Evolutionary conservation across 2,113 vertebrate genomes (phyloP), one percentile per base, ranked within the genome.

Genomic region (Rhinoptilus africanus): DNA sequence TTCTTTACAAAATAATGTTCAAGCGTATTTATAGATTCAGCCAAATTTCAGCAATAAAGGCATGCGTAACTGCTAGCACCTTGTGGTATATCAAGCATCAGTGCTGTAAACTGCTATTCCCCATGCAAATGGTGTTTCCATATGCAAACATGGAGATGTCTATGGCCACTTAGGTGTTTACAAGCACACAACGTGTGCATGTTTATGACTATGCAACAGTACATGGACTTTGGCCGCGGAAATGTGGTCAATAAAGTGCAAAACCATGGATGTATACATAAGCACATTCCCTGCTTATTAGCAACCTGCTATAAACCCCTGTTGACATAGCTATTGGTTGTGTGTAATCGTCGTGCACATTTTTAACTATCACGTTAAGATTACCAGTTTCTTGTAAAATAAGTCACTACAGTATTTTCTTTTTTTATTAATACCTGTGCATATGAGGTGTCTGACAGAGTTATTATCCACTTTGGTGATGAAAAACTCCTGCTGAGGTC

Each of bases 401-500:
- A 89, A 71, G 75, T 92, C 64, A 60, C 67, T 95, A 67, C 68
- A 60, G 72, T 90, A 76, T 91, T 97, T 97, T 92, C 67, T 94
- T 77, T 87, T 93, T 95, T 95, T 84, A 94, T 97, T 96, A 95
- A 91, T 94, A 93, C 77, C 83, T 89, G 95, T 84, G 64, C 57
- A 66, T 94, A 96, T 73, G 84, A 97, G 96, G 97, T 97, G 97
- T 94, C 94, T 97, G 96, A 96, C 97, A 97, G 97, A 98, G 95
- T 96, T 97, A 96, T 96, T 97, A 94, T 96, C 95, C 91, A 91
- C 96, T 96, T 94, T 73, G 91, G 97, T 92, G 97, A 96, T 96
- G 97, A 97, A 97, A 97, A 98, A 96, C 92, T 96, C 96, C 96
- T 96, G 93, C 93, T 93, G 96, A 96, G 96, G 92, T 97, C 95